Conservation (phyloP, 1,140 invertebrate genomes). For the Drosophila murphyi region DNA sequence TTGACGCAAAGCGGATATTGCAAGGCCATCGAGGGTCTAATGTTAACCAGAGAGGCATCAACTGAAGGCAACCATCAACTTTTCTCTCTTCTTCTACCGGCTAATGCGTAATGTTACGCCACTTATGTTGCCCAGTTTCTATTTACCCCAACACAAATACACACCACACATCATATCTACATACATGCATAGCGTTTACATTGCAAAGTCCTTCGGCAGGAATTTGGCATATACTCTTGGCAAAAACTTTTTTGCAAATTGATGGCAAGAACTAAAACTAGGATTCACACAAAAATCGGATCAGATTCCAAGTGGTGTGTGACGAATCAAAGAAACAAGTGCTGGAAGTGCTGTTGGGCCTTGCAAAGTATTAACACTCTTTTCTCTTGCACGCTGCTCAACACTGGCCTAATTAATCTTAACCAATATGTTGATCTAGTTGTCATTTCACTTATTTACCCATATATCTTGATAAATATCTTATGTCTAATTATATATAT, state of each 20-base stretch:
- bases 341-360: background rate
- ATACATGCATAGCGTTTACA: too few relatives aligned
- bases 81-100: slow-evolving; percentile 17
- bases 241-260: slow-evolving; percentile 40
- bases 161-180: too few relatives aligned
- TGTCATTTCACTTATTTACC: too few relatives aligned
- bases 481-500: too few relatives aligned
- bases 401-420: too few relatives aligned
- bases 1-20: slow-evolving; percentile 44
- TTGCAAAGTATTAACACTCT: background rate
- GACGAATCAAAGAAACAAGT: too few relatives aligned
- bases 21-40: slow-evolving; percentile 26
- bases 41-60: slow-evolving; percentile 23
- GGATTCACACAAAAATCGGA: slow-evolving; percentile 21
- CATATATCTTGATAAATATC: too few relatives aligned
- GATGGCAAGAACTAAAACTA: slow-evolving; percentile 31
- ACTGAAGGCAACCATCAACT: slow-evolving; percentile 19
- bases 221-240: slow-evolving; percentile 4
- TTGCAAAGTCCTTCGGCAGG: slow-evolving; percentile 9
- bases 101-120: slow-evolving; percentile 54
- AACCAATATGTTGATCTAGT: too few relatives aligned
- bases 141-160: background rate
- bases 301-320: background rate
- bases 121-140: slow-evolving; percentile 49
- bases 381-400: background rate